Evolutionary conservation across 1,140 invertebrate species (phyloP).

Genomic region (Macrostomum lignano): DNA sequence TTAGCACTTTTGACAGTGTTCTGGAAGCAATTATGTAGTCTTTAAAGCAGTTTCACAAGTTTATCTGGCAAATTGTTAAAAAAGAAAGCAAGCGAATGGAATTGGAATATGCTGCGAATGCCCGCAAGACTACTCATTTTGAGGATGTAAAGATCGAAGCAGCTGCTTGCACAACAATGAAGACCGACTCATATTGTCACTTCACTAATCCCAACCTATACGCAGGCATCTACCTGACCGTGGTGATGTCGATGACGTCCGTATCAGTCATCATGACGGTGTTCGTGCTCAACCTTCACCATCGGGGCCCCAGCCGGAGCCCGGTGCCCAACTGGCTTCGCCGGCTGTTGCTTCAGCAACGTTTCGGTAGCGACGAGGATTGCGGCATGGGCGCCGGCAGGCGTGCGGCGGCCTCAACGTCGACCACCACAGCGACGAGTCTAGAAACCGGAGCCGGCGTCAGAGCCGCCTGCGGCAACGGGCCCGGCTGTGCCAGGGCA

Average conservation of each 20-base stretch:
- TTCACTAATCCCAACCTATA: too few relatives aligned
- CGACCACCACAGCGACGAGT: neutral
- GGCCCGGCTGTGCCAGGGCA: too few relatives aligned
- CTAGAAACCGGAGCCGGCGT: too few relatives aligned
- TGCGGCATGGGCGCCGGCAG: neutral
- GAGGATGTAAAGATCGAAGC: too few relatives aligned
- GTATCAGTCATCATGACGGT: constrained; percentile 26
- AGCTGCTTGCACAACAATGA: too few relatives aligned
- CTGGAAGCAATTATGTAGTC: too few relatives aligned
- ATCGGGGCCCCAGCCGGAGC: constrained; percentile 14
- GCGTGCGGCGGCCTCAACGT: neutral
- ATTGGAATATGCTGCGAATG: too few relatives aligned
- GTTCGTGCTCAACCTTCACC: constrained; percentile 21
- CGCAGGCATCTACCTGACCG: constrained; percentile 27
- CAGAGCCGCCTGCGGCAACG: neutral
- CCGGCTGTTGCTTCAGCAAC: constrained; percentile 9
- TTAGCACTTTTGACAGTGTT: neutral
- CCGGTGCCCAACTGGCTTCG: constrained; percentile 16
- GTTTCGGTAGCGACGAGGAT: neutral
- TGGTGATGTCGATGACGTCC: constrained; percentile 25
- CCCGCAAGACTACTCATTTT: too few relatives aligned
- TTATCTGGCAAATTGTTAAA: too few relatives aligned
- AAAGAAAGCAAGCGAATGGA: too few relatives aligned
- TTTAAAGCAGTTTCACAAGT: too few relatives aligned
- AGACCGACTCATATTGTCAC: too few relatives aligned